Conservation (phyloP, 2,888 invertebrate genomes). For the Reticulitermes lucifugus region DNA sequence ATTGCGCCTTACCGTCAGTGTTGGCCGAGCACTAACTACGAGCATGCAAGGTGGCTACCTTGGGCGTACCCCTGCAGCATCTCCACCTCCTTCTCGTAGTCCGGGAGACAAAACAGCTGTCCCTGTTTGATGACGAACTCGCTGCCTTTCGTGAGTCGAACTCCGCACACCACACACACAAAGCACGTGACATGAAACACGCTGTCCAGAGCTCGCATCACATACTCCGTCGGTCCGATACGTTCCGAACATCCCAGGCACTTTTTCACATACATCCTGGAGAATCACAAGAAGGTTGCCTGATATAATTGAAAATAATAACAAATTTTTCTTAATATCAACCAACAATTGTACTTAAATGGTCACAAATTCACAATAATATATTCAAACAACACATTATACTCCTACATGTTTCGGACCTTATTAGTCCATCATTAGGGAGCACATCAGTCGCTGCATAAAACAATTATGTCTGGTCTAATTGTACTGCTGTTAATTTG, state of each 20-base stretch:
- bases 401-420: too few species aligned
- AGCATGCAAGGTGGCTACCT: slow-evolving; percentile 59
- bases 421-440: too few species aligned
- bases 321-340: too few species aligned
- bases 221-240: slow-evolving; percentile 80
- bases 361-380: too few species aligned
- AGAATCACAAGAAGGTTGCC: slow-evolving; percentile 53
- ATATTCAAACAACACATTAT: too few species aligned
- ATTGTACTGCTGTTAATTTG: too few species aligned
- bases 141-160: slow-evolving; percentile 82
- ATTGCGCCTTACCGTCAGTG: too few species aligned
- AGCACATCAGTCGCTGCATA: too few species aligned
- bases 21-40: neutral
- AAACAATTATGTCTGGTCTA: too few species aligned
- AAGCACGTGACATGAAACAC: slow-evolving; percentile 86
- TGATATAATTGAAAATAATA: neutral
- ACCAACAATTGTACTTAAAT: too few species aligned
- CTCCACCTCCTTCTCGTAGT: slow-evolving; percentile 84
- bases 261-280: slow-evolving; percentile 78
- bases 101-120: slow-evolving; percentile 81
- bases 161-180: slow-evolving; percentile 81
- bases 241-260: slow-evolving; percentile 80
- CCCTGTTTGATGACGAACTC: slow-evolving; percentile 83
- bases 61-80: slow-evolving; percentile 74
- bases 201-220: slow-evolving; percentile 80